Conservation (phyloP, 2,113 vertebrate species). For the Datnioides undecimradiatus region DNA sequence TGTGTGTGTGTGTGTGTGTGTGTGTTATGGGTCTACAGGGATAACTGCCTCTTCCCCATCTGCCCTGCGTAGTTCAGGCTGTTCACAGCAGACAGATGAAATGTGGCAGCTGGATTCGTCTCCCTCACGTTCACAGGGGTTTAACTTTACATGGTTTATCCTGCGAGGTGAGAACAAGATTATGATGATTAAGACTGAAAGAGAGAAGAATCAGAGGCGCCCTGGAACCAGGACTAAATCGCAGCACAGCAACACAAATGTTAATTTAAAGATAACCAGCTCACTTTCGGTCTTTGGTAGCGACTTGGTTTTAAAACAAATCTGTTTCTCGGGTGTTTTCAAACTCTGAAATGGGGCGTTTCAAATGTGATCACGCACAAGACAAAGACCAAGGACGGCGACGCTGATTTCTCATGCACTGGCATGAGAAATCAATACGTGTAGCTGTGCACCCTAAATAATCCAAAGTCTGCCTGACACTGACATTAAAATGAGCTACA, state of each 20-base stretch:
- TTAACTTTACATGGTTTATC: too few relatives aligned
- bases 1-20: too few relatives aligned
- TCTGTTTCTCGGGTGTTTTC: too few relatives aligned
- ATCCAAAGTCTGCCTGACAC: constrained; percentile 7
- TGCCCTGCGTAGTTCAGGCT: too few relatives aligned
- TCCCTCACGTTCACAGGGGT: too few relatives aligned
- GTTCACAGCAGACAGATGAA: too few relatives aligned
- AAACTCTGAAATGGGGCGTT: background rate
- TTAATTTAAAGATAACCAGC: background rate
- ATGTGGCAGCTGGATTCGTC: too few relatives aligned
- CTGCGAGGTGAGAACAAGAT: too few relatives aligned
- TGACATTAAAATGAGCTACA: background rate
- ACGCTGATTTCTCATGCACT: too few relatives aligned
- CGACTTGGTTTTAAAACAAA: background rate
- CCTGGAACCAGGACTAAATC: background rate
- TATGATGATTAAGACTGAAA: too few relatives aligned
- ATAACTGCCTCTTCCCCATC: too few relatives aligned
- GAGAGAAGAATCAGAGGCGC: background rate
- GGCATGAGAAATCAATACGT: background rate
- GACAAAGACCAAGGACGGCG: background rate
- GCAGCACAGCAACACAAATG: background rate
- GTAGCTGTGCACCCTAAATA: background rate
- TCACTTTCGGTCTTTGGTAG: background rate
- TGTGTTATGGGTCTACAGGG: too few relatives aligned
- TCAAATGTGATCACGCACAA: background rate